Base-by-base conservation (phyloP, 2,888 invertebrate genomes). In the Orthosia cruda region DNA sequence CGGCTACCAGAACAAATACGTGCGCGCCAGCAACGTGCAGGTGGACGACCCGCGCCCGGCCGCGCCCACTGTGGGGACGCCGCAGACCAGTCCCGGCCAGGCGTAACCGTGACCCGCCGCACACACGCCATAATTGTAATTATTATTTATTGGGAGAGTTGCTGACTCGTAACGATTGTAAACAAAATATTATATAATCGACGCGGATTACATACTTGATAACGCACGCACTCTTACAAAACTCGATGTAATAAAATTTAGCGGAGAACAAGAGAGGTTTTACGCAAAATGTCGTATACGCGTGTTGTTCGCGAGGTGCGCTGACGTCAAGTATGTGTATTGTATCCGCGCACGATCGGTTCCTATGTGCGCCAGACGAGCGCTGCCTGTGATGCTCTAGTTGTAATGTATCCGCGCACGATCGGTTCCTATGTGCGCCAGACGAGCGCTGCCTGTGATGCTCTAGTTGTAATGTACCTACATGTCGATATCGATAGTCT, bases 41-140 rank as follows among this genome's bases (percentile, higher is more conserved):
- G 92, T 94, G 49, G 94, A 95, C 69, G 91, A 94, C 80, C 93
- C 94, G 15, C 85, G 89, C 16, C 91, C 83, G 40, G 59, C 84
- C 54, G 66, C 82, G 40, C 57, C 84, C 54, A 66, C 80, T 72
- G 85, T 86, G 52, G 88, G 83, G 73, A 92, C 91, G 74, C 82
- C 91, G 74, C 82, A 77, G 45, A 82, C 75, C 49, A 90, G 83
- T 59, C 81, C 81, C 74, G 83, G 87, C 73, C 84, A 71, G 81
- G 85, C 85, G 85, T 84, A 81, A 87, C 81, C 4, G 45, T 11
- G 16, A 55, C 59, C 59, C 84, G 85, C 80, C 83, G 61, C 80
- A 67, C 89, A 89, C 91, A 92, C 93, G 95, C 95, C 95, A 95
- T 95, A 95, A 87, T 85, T 83, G 77, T 88, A 84, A 82, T 89